Conservation (phyloP, 1,140 invertebrate species). For the Phthorimaea operculella region DNA sequence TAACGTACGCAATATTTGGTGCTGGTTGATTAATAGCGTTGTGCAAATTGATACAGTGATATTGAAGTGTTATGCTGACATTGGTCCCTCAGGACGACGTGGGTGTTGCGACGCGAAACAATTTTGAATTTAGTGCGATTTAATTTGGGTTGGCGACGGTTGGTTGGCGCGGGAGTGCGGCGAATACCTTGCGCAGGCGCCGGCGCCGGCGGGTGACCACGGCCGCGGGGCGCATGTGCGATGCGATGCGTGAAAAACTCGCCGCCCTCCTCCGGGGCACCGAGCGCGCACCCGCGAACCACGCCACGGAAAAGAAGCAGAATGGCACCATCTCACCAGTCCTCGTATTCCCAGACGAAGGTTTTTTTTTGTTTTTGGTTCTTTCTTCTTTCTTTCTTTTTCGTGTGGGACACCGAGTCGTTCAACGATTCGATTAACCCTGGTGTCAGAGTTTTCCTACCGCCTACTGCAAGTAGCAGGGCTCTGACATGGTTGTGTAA, state of each 20-base stretch:
- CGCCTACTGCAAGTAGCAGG: too few relatives aligned
- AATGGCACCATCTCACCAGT: conserved; percentile 40
- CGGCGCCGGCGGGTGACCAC: conserved; percentile 21
- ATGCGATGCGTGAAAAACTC: conserved; percentile 61
- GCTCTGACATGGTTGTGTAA: too few relatives aligned
- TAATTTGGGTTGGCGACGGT: conserved; percentile 4
- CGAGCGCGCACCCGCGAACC: conserved; percentile 37
- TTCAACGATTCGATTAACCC: too few relatives aligned
- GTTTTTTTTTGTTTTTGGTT: conserved; percentile 14
- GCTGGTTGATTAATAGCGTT: not conserved
- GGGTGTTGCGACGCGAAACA: not conserved
- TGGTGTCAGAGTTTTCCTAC: too few relatives aligned
- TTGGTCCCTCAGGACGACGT: not conserved
- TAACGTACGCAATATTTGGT: conserved; percentile 1
- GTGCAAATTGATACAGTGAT: not conserved
- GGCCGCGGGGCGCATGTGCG: conserved; percentile 40
- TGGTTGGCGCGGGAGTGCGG: not conserved
- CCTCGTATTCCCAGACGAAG: conserved; percentile 44
- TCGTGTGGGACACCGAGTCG: too few relatives aligned
- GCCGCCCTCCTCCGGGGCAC: conserved; percentile 45
- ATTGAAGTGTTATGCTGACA: conserved; percentile 1
- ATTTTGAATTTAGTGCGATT: conserved; percentile 6
- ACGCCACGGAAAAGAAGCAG: conserved; percentile 40
- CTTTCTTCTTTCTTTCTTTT: too few relatives aligned
- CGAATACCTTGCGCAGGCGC: conserved; percentile 40